Evolutionary conservation across 2,888 invertebrate genomes (phyloP).

Genomic region (Neoaliturus tenellus): DNA sequence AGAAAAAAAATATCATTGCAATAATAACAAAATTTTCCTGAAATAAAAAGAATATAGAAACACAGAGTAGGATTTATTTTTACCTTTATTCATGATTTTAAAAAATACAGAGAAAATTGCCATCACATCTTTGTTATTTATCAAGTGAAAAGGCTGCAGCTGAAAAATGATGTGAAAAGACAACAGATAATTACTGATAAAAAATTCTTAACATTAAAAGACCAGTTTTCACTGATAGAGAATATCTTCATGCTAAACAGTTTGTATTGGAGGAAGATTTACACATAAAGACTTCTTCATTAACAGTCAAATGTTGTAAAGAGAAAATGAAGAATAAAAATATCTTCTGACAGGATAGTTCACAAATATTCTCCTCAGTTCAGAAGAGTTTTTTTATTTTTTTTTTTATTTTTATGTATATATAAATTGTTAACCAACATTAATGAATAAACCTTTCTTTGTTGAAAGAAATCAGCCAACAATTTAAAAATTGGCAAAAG

Average conservation of each 20-base stretch:
- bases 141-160: conserved; percentile 4
- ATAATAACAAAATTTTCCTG: not conserved
- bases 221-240: not conserved
- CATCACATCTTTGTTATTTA: not conserved
- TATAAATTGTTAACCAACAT: too few species aligned
- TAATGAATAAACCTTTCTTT: too few species aligned
- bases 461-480: too few species aligned
- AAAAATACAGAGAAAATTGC: not conserved
- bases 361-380: not conserved
- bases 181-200: not conserved
- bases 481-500: too few species aligned
- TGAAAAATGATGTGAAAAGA: not conserved
- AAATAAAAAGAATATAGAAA: not conserved
- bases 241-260: conserved; percentile 1
- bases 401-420: too few species aligned
- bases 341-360: conserved; percentile 11
- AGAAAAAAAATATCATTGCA: not conserved
- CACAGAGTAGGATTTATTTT: not conserved
- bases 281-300: not conserved
- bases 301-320: not conserved
- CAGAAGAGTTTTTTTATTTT: not conserved
- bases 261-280: not conserved
- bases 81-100: too few species aligned
- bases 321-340: not conserved
- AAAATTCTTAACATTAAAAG: not conserved